A percentile compares a stretch with the other conserved stretches of the same genome.
These are phyloP conservation scores for Alviniconcha marisindica DNA, from an alignment of 1,140 invertebrate genomes.

Conservation along the genomic window DNA sequence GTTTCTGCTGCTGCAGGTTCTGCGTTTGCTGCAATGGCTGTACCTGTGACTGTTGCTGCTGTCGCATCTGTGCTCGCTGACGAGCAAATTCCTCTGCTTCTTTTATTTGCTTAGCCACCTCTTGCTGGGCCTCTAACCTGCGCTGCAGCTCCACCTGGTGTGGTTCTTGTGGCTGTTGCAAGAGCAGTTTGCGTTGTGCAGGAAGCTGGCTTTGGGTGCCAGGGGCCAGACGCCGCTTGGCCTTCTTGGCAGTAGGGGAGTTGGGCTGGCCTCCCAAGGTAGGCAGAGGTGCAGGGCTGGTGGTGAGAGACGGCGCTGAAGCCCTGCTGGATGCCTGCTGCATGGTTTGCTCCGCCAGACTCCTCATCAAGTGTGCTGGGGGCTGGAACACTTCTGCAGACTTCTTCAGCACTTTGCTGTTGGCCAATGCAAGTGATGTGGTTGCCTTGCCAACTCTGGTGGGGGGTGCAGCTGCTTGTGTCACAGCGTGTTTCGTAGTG, in stretches of 20 bases:
- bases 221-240: constrained; percentile 18
- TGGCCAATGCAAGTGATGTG: neutral
- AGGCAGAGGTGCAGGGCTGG: constrained; percentile 4
- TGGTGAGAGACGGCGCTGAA: neutral
- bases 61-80: constrained; percentile 51
- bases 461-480: no score
- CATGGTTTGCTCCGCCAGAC: constrained; percentile 10
- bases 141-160: neutral
- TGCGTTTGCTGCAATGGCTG: constrained; percentile 18
- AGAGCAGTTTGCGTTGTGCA: constrained; percentile 35
- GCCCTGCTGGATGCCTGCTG: neutral
- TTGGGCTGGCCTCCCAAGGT: constrained; percentile 27
- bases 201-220: constrained; percentile 30
- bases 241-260: constrained; percentile 35
- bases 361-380: constrained; percentile 19
- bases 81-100: constrained; percentile 52
- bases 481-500: no score
- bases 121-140: constrained; percentile 29
- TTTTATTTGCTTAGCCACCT: constrained; percentile 38
- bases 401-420: neutral
- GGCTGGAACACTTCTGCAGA: constrained; percentile 19
- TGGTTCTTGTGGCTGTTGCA: neutral
- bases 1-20: neutral
- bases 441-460: neutral
- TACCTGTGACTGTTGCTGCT: constrained; percentile 12